Evolutionary conservation across 2,888 invertebrate genomes (phyloP).

Genomic region (Timema cristinae): DNA sequence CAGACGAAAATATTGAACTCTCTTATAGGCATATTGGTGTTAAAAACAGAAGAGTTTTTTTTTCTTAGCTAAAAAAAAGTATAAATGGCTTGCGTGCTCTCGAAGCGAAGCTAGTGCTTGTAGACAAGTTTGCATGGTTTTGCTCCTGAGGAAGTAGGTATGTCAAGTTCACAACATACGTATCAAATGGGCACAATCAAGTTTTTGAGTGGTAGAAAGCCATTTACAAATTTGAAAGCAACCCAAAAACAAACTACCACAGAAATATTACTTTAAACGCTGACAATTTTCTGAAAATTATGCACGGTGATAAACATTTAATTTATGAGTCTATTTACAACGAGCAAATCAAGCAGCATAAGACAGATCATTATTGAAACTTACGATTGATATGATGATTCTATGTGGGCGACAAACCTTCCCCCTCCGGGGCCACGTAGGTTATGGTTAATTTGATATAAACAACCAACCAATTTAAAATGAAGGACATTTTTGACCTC

Average conservation of each 20-base stretch:
- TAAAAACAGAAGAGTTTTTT: neutral
- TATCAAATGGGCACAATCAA: neutral
- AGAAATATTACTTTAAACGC: neutral
- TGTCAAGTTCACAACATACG: neutral
- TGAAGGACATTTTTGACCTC: neutral
- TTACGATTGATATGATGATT: neutral
- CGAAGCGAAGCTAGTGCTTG: conserved; percentile 1
- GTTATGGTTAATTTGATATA: neutral
- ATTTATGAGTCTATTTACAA: neutral
- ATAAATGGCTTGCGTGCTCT: neutral
- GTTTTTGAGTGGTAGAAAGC: neutral
- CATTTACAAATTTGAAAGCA: neutral
- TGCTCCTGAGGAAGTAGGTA: neutral
- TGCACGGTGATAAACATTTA: neutral
- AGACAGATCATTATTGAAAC: neutral
- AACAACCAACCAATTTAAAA: conserved; percentile 1
- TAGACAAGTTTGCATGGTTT: neutral
- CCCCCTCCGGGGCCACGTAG: neutral
- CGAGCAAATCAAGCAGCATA: neutral
- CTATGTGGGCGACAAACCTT: neutral
- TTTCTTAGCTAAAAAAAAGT: neutral
- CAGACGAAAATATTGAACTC: neutral
- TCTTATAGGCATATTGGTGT: neutral
- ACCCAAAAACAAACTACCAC: neutral
- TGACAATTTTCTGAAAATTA: neutral